phyloP scores from a whole-genome alignment of 2,888 invertebrate genomes.

The Lordiphosa andalusiaca region DNA sequence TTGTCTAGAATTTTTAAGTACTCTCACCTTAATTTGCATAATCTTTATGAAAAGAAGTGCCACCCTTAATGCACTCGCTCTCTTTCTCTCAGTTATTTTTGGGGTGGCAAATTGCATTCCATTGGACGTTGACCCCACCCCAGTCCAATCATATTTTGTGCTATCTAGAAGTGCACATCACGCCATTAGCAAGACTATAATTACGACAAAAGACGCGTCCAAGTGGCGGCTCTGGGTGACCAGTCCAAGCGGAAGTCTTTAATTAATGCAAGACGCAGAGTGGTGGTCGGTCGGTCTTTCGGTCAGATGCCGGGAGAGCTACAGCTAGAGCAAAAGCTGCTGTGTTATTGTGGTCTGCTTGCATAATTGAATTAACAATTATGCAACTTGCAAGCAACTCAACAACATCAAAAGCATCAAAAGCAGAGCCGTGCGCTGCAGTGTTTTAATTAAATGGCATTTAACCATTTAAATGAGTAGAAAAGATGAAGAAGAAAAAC shows the following conservation, averaged over 20 bases:
- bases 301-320: slow-evolving; percentile 16
- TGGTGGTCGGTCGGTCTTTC: background rate
- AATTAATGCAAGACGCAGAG: slow-evolving; percentile 54
- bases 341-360: slow-evolving; percentile 19
- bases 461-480: background rate
- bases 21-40: no score
- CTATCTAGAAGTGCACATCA: slow-evolving; percentile 29
- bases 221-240: slow-evolving; percentile 8
- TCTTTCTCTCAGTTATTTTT: no score
- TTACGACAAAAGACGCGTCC: slow-evolving; percentile 62
- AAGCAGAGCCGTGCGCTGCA: slow-evolving; percentile 6
- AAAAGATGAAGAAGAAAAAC: no score
- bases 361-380: slow-evolving; percentile 66
- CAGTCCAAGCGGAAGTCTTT: slow-evolving; percentile 66
- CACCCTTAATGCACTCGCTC: no score
- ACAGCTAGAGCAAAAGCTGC: slow-evolving; percentile 3
- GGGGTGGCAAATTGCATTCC: slow-evolving; percentile 2
- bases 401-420: slow-evolving; percentile 32
- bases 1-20: no score
- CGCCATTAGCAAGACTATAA: slow-evolving; percentile 49
- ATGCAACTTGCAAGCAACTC: slow-evolving; percentile 56
- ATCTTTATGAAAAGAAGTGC: no score
- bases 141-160: slow-evolving; percentile 11
- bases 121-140: slow-evolving; percentile 1
- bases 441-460: slow-evolving; percentile 1